These are phyloP conservation scores for Todiramphus saurophagus DNA, from an alignment of 2,113 vertebrate genomes.

Conservation along the genomic window DNA sequence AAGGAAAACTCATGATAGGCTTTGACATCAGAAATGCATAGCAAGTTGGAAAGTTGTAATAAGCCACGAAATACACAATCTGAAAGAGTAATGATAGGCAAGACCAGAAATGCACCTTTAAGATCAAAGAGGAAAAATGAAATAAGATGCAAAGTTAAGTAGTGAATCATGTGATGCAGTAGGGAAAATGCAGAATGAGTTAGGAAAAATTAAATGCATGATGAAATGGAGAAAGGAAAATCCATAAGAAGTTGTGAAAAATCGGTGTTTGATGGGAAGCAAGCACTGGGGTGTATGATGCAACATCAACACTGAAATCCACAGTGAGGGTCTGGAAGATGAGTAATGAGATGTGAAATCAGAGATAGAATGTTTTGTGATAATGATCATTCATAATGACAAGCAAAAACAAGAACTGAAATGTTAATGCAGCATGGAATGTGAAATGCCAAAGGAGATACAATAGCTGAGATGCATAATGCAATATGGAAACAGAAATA, in stretches of 20 bases:
- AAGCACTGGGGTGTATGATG: not conserved
- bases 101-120: not conserved
- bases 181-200: not conserved
- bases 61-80: not conserved
- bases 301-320: not conserved
- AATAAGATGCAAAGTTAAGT: not conserved
- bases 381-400: not conserved
- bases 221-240: not conserved
- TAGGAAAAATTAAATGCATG: not conserved
- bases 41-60: not conserved
- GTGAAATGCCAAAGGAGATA: not conserved
- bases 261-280: not conserved
- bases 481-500: not conserved
- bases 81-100: not conserved
- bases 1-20: not conserved
- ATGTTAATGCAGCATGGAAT: not conserved
- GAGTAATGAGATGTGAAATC: conserved; percentile 31
- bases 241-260: not conserved
- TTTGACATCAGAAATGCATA: not conserved
- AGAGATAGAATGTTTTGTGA: not conserved
- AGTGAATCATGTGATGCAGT: not conserved
- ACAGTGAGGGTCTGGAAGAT: not conserved
- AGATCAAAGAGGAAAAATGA: not conserved
- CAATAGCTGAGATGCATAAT: not conserved
- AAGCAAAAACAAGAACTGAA: not conserved